phyloP scores from a whole-genome alignment of 92 coral and sea anemone genomes.

The Phymanthus crucifer region DNA sequence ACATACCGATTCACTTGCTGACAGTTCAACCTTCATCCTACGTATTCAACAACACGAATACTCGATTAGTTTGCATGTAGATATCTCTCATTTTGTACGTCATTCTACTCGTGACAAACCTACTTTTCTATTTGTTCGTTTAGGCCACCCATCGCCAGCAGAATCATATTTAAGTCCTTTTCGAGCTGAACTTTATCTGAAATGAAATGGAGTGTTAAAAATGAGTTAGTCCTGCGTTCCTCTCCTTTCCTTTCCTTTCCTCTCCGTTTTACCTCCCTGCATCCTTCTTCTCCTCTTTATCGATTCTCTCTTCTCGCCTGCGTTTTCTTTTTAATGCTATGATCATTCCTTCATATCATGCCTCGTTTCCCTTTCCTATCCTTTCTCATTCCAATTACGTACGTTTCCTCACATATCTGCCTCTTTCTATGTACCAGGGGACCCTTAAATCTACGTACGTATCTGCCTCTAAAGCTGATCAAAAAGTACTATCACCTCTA shows the following conservation, averaged over 20 bases:
- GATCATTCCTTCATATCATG: background rate
- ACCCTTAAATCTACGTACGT: background rate
- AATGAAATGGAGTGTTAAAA: background rate
- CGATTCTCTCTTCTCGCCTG: background rate
- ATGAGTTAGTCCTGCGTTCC: background rate
- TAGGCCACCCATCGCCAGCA: constrained; percentile 11
- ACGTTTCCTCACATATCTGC: background rate
- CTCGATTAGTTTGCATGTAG: background rate
- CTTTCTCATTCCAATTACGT: background rate
- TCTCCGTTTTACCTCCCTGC: background rate
- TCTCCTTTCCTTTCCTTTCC: background rate
- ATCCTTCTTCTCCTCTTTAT: background rate
- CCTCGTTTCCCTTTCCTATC: background rate
- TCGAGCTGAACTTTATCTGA: constrained; percentile 15
- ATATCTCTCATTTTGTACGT: background rate
- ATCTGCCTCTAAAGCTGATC: background rate
- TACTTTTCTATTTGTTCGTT: background rate
- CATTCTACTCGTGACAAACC: background rate
- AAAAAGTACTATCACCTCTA: background rate
- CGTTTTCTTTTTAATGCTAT: background rate
- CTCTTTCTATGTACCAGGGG: no score
- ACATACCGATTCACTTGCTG: background rate
- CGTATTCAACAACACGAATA: background rate
- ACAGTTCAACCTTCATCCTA: background rate
- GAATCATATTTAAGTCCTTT: constrained; percentile 20